A percentile compares a stretch with the other conserved stretches of the same genome.
Conservation (phyloP, 2,797 vertebrate species). For the Amblyraja radiata region DNA sequence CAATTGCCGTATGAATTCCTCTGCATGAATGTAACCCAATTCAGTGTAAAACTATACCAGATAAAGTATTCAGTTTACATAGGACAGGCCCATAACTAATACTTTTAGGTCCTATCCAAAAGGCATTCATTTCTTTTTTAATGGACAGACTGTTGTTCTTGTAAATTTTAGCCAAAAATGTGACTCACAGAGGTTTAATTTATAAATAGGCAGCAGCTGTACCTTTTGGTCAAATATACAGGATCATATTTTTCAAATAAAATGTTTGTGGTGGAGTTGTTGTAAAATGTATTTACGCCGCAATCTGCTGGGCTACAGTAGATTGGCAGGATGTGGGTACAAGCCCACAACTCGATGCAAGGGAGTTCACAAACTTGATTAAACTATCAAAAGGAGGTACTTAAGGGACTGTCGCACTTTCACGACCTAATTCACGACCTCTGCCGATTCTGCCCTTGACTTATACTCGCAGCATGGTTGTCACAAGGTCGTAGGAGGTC, state of each 20-base stretch:
- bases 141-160: background rate
- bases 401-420: too few species aligned
- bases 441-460: too few species aligned
- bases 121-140: background rate
- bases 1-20: background rate
- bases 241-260: slow-evolving; percentile 18
- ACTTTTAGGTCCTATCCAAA: background rate
- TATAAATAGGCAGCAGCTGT: background rate
- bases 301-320: background rate
- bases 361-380: background rate
- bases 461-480: too few species aligned
- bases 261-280: background rate
- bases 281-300: background rate
- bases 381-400: background rate
- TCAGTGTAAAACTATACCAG: background rate
- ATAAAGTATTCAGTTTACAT: background rate
- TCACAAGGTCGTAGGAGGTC: too few species aligned
- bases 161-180: background rate
- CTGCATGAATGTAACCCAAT: background rate
- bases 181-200: background rate
- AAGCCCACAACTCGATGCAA: background rate
- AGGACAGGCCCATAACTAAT: background rate
- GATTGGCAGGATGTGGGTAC: slow-evolving; percentile 14
- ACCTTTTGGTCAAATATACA: background rate
- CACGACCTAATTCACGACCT: too few species aligned